Evolutionary conservation across 1,140 invertebrate genomes (phyloP), one percentile per base, ranked within the genome.

Genomic region (Cydia pomonella): DNA sequence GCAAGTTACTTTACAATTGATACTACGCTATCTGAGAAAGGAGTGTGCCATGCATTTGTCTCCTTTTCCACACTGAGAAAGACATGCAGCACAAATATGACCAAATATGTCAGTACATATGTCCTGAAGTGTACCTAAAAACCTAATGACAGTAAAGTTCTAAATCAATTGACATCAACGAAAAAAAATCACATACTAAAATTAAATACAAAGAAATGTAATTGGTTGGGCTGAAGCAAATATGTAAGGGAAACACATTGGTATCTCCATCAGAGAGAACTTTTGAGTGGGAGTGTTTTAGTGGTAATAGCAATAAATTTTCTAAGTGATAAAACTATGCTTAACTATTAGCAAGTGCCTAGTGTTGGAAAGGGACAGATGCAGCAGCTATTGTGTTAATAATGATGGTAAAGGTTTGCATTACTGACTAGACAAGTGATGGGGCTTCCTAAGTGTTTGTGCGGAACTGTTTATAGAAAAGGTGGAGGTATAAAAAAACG

Each of bases 371-470:
- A 50, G n/a, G 53, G 3, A 23, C 53, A 59, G 21, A 59, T 23
- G 23, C 18, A 21, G 50, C 6, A 21, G 50, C n/a, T n/a, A n/a
- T n/a, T n/a, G n/a, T n/a, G n/a, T n/a, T n/a, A n/a, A n/a, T n/a
- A 53, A 6, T 53, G 50, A 21, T n/a, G 18, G 50, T 53, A 18
- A 53, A 5, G n/a, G 13, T 50, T 5, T 0, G 47, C 10, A 5
- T 21, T 59, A 59, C 10, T 9, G 53, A 59, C 1, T 59, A 59
- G 53, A 59, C 53, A 59, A 59, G 53, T 59, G 53, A 59, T 59
- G 53, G 53, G 53, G 53, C 53, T 59, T 59, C 53, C 53, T 59
- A 59, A 12, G 53, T 59, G 53, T 59, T 23, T 18, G 21, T 59
- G 53, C 18, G 21, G 10, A 59, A 18, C 23, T 6, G 23, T 23